Base-by-base conservation (phyloP, 2,113 vertebrate genomes). In the Gobiocypris rarus region DNA sequence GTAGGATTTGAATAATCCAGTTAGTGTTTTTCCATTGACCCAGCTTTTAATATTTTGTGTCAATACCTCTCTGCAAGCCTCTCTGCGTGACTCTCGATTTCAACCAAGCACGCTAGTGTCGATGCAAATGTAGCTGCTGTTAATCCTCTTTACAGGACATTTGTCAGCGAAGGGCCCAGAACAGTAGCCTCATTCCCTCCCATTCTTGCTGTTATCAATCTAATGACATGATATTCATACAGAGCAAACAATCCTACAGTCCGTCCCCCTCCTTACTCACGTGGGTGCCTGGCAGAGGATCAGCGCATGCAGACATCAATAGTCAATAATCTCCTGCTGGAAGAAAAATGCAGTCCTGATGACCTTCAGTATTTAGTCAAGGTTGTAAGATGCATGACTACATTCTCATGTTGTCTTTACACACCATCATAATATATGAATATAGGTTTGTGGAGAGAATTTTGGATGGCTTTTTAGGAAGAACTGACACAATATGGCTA, bases 321-420 rank as follows among this genome's bases (percentile, higher is more conserved):
- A 89, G 84, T 89, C 83, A 77, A 89, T 89, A 80, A 89, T 56
- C 77, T 74, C 78, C 41, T 58, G 59, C 65, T 41, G 67, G 75
- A 61, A 80, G 70, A 65, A 86, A 86, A 63, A 58, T 76, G 52
- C 61, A 41, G 56, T 83, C 50, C 45, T 48, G 56, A 17, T 14
- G 81, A 87, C 85, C 83, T 87, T 87, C 76, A 85, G 74, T 19
- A 31, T 78, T 70, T 22, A 34, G n/a, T 77, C 65, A 81, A 85
- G 76, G 88, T 73, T 19, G 22, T 43, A 8, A 9, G 14, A 61
- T 9, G 10, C 34, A 69, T 24, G 65, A 82, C 13, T 28, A 41
- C 79, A 70, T 82, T 11, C 48, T 80, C 79, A 59, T 75, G 82
- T 81, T 79, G 75, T 83, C 87, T 86, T 50, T 50, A 59, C 58